Evolutionary conservation across 2,113 vertebrate species (phyloP).

Genomic region (Paramormyrops kingsleyae): DNA sequence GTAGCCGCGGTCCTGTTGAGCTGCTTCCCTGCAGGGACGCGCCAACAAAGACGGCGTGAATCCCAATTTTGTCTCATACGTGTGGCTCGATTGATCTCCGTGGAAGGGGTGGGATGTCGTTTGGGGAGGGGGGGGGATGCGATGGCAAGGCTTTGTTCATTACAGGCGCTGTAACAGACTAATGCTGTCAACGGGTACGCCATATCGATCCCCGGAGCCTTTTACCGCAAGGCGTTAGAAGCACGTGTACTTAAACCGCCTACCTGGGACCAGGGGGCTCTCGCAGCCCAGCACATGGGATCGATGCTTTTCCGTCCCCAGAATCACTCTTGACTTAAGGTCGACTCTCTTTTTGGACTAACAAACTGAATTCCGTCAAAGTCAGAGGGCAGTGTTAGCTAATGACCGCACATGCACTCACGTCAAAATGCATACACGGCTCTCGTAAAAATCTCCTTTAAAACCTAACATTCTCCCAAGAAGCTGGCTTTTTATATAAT

Average conservation of each 20-base stretch:
- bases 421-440: not conserved
- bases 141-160: not conserved
- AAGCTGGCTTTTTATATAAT: not conserved
- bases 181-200: not conserved
- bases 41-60: not conserved
- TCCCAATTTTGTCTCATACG: not conserved
- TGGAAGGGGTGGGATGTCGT: not conserved
- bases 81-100: conserved; percentile 4
- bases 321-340: not conserved
- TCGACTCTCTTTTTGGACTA: not conserved
- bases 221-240: not conserved
- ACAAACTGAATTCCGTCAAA: not conserved
- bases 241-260: not conserved
- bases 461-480: not conserved
- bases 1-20: not conserved
- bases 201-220: not conserved
- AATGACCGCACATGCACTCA: not conserved
- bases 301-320: not conserved
- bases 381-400: not conserved
- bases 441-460: not conserved
- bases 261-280: not conserved
- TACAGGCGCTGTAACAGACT: conserved; percentile 1
- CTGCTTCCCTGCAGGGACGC: not conserved
- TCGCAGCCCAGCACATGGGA: not conserved
- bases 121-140: not conserved